These are phyloP conservation scores for Halcyon badia DNA, from an alignment of 2,797 vertebrate species.

Conservation along the genomic window DNA sequence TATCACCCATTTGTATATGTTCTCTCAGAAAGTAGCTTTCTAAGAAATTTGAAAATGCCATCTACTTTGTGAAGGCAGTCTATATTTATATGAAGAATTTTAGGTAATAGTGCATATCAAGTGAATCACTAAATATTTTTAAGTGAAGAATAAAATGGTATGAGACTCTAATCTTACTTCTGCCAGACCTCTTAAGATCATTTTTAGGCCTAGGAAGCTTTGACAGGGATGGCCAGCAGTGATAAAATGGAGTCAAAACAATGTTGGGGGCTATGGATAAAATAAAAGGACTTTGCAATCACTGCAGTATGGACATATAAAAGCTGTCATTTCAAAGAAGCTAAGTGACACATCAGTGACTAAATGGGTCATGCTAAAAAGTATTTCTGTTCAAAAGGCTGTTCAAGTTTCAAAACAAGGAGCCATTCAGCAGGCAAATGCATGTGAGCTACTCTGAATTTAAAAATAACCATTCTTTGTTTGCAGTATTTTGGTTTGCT, in stretches of 20 bases:
- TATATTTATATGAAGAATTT: not conserved
- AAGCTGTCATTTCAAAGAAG: slow-evolving; percentile 20
- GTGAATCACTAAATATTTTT: not conserved
- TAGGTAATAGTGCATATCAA: not conserved
- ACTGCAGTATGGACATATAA: not conserved
- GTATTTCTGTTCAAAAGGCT: not conserved
- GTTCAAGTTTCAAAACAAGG: not conserved
- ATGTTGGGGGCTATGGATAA: not conserved
- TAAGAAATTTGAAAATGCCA: not conserved
- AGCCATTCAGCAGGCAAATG: not conserved
- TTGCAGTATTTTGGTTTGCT: not conserved
- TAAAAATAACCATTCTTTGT: not conserved
- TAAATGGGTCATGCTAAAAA: slow-evolving; percentile 18
- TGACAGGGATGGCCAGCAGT: not conserved
- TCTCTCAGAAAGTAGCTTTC: not conserved
- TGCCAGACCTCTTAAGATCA: not conserved
- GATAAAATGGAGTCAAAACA: slow-evolving; percentile 2
- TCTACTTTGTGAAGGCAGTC: not conserved
- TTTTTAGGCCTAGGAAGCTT: not conserved
- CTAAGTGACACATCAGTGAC: not conserved
- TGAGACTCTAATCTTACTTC: not conserved
- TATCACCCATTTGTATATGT: not conserved
- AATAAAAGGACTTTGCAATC: slow-evolving; percentile 12
- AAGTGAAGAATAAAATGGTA: not conserved
- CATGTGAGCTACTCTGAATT: not conserved